phyloP scores from a whole-genome alignment of 2,113 vertebrate genomes.

The Meleagris gallopavo region DNA sequence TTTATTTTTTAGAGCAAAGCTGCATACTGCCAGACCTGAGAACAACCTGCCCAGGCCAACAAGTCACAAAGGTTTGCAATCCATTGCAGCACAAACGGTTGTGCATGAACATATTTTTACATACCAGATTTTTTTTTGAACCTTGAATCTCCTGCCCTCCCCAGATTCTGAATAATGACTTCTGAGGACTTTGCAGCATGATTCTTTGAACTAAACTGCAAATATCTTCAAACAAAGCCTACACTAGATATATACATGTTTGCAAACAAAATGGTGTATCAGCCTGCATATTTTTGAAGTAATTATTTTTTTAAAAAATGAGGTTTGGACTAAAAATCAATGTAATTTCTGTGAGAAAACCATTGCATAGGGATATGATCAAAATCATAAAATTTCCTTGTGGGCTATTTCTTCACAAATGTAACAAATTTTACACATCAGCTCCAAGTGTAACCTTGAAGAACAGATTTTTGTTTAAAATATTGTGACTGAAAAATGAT shows the following conservation, averaged over 20 bases:
- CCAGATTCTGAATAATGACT: background rate
- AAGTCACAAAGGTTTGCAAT: background rate
- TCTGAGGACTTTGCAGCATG: background rate
- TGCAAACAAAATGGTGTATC: background rate
- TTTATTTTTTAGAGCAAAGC: background rate
- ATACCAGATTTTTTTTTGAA: background rate
- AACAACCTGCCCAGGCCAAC: background rate
- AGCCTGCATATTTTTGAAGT: background rate
- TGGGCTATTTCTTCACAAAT: background rate
- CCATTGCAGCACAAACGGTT: background rate
- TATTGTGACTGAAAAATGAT: background rate
- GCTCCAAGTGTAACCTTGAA: background rate
- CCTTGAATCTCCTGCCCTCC: background rate
- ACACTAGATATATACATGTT: background rate
- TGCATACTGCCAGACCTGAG: background rate
- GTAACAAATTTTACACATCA: background rate
- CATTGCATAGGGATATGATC: background rate
- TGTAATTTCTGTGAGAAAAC: background rate
- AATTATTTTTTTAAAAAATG: background rate
- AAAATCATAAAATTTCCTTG: background rate
- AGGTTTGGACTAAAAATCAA: background rate
- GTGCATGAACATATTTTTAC: background rate
- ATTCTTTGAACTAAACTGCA: background rate
- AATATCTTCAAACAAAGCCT: background rate
- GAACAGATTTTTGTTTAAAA: background rate